These are phyloP conservation scores for Apaloderma vittatum DNA, from an alignment of 2,113 vertebrate species.

Conservation along the genomic window DNA sequence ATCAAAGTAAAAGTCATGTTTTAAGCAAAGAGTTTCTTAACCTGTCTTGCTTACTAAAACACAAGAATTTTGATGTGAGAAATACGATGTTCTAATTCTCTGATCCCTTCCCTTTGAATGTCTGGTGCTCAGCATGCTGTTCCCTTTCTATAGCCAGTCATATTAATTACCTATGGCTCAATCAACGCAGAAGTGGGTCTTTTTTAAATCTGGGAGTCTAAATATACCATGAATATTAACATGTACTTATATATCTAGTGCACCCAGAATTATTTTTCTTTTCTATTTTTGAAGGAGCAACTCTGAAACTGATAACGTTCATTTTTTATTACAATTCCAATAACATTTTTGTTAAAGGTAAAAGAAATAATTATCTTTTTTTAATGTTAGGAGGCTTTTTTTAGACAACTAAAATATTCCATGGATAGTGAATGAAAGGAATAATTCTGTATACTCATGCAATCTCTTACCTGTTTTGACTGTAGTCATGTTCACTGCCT, in stretches of 20 bases:
- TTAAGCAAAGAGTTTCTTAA: slow-evolving; percentile 30
- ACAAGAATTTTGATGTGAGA: background rate
- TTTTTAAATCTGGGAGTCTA: background rate
- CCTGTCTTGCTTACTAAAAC: background rate
- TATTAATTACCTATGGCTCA: background rate
- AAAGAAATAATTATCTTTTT: background rate
- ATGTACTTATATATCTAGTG: background rate
- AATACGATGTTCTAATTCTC: background rate
- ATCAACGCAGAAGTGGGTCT: background rate
- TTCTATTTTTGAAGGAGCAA: background rate
- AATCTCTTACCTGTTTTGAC: background rate
- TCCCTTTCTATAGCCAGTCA: background rate
- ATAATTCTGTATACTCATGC: background rate
- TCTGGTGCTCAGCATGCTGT: background rate
- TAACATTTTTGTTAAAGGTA: background rate
- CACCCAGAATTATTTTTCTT: background rate
- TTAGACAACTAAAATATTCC: background rate
- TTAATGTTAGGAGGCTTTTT: background rate
- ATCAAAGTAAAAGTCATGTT: slow-evolving; percentile 23
- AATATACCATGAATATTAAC: background rate
- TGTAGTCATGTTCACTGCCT: background rate
- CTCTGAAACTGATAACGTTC: background rate
- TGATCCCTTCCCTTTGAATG: background rate
- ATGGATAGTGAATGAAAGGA: background rate
- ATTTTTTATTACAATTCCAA: background rate